Evolutionary conservation across 2,797 vertebrate species (phyloP), one percentile per base, ranked within the genome.

Genomic region (Glyptemys insculpta): DNA sequence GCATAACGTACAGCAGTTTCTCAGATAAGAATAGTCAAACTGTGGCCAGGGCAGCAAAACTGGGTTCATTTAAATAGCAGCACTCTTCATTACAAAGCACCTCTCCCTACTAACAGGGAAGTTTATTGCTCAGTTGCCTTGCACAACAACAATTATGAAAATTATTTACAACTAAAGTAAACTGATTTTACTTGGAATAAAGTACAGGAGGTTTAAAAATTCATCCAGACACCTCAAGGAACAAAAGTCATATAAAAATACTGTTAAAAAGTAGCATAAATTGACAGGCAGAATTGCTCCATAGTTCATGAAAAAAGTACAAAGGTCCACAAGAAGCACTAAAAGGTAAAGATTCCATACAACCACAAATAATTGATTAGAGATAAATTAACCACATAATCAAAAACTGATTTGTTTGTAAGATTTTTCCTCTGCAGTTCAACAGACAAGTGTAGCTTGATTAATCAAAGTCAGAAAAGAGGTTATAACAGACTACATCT

Each of bases 81-180:
- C 79, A 59, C 83, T 68, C 21, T 11, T 65, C 91, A 83, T 37
- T 53, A 90, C 87, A 88, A 49, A 7, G 37, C 49, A 95, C 31
- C 87, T 82, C 83, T 92, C 90, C 83, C 90, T 96, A 89, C 62
- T 79, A 95, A 94, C 90, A 83, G 88, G 84, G 85, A 92, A 57
- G 5, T 98, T 98, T 97, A 97, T 97, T 98, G 91, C 78, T 79
- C 93, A 90, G 86, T 83, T 95, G 82, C 82, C 92, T 94, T n/a
- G 59, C 93, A 96, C 85, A 97, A 49, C 62, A 94, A 95, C 57
- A 96, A 90, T 88, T 91, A 82, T 0, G 87, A 96, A 96, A 96
- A 89, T 92, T 72, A 85, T 92, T 93, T 91, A 79, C 93, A 86
- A 74, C 2, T 79, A 12, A 44, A 59, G 52, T 91, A 79, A 41